Evolutionary conservation across 2,888 invertebrate genomes (phyloP).

Genomic region (Orchesella flavescens): DNA sequence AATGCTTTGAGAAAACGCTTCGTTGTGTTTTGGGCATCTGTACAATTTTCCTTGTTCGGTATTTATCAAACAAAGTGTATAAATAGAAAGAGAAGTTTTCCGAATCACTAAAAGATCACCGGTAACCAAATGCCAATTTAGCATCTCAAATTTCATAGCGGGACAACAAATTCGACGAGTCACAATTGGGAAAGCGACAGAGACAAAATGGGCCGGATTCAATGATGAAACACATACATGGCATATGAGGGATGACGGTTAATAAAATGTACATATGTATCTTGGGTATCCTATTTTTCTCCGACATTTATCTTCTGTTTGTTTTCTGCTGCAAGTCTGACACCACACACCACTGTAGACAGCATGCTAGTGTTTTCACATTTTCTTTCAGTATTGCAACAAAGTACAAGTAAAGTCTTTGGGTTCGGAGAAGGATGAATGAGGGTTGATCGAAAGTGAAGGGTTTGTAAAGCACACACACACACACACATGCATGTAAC

Average conservation of each 20-base stretch:
- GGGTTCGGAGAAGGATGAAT: conserved; percentile 31
- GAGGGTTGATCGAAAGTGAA: conserved; percentile 60
- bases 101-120: conserved; percentile 12
- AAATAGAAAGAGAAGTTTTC: too few species aligned
- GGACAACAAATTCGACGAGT: conserved; percentile 33
- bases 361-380: too few species aligned
- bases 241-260: conserved; percentile 3
- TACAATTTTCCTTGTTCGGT: too few species aligned
- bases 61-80: too few species aligned
- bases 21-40: too few species aligned
- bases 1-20: too few species aligned
- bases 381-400: too few species aligned
- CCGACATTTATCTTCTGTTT: conserved; percentile 16
- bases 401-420: not conserved
- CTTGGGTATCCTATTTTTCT: not conserved
- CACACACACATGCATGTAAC: conserved; percentile 42
- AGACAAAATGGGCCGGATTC: conserved; percentile 33
- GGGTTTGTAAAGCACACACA: conserved; percentile 50
- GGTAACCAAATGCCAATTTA: conserved; percentile 58
- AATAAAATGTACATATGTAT: conserved; percentile 3
- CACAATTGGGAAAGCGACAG: conserved; percentile 50
- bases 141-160: conserved; percentile 55
- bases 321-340: not conserved
- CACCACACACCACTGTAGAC: not conserved
- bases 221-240: conserved; percentile 17